Evolutionary conservation across 2,888 invertebrate species (phyloP).

Genomic region (Byasa hedistus): DNA sequence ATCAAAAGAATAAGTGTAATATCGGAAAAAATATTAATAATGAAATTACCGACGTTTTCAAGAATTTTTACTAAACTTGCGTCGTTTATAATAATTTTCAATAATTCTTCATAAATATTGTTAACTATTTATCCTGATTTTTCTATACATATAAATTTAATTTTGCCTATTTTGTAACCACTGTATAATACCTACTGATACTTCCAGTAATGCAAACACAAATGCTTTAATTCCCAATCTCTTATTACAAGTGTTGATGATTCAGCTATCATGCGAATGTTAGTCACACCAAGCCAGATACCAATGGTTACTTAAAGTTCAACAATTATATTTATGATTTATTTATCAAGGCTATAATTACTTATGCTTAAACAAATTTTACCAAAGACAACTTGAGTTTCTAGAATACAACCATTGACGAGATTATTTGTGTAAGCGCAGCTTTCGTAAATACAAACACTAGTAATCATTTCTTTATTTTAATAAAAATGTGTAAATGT

Average conservation of each 20-base stretch:
- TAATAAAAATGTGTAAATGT: no score
- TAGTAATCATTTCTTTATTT: no score
- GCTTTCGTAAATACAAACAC: no score
- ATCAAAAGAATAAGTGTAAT: no score
- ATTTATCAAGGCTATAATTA: neutral
- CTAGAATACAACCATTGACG: no score
- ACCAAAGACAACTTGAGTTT: no score
- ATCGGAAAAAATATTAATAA: no score
- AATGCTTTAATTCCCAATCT: slow-evolving; percentile 2
- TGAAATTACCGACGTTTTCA: no score
- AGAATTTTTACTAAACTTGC: no score
- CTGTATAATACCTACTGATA: neutral
- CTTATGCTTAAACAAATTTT: no score
- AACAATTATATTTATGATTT: neutral
- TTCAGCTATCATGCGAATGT: slow-evolving; percentile 1
- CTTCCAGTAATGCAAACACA: slow-evolving; percentile 10
- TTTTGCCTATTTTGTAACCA: neutral
- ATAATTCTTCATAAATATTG: neutral
- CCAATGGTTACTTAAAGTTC: neutral
- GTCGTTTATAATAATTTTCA: no score
- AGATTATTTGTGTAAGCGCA: no score
- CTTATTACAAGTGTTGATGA: slow-evolving; percentile 10
- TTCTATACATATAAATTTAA: neutral
- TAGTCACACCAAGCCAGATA: neutral
- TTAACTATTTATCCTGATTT: neutral